A percentile compares a stretch with the other conserved stretches of the same genome.
These are phyloP conservation scores for Callipepla squamata DNA, from an alignment of 2,113 vertebrate species.

Conservation along the genomic window DNA sequence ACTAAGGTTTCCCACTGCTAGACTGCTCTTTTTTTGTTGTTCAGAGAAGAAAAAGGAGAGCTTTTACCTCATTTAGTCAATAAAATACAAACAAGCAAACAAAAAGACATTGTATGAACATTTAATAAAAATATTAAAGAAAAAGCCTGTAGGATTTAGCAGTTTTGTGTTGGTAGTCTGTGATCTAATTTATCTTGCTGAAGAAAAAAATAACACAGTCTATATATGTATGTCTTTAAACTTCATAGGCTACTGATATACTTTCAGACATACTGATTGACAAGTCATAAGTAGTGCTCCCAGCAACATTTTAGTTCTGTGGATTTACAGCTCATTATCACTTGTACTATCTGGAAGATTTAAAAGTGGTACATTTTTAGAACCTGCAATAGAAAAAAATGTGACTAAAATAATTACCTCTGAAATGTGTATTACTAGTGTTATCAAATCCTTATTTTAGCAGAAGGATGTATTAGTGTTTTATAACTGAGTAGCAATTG, in stretches of 20 bases:
- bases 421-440: neutral
- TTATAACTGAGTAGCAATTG: conserved; percentile 39
- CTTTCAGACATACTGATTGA: conserved; percentile 40
- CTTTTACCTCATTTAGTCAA: neutral
- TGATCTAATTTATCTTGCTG: neutral
- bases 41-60: neutral
- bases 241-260: conserved; percentile 13
- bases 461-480: conserved; percentile 9
- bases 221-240: neutral
- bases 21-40: neutral
- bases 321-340: conserved; percentile 60
- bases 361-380: conserved; percentile 29
- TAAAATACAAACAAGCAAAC: neutral
- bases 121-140: neutral
- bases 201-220: neutral
- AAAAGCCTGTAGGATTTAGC: neutral
- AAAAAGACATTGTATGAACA: neutral
- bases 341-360: conserved; percentile 37
- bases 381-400: conserved; percentile 1
- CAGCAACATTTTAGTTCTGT: conserved; percentile 59
- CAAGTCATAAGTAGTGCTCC: conserved; percentile 60
- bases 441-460: conserved; percentile 44
- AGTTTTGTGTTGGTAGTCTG: neutral
- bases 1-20: neutral
- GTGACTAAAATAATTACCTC: conserved; percentile 46